Conservation (phyloP, 2,113 vertebrate genomes). For the Anser cygnoides region DNA sequence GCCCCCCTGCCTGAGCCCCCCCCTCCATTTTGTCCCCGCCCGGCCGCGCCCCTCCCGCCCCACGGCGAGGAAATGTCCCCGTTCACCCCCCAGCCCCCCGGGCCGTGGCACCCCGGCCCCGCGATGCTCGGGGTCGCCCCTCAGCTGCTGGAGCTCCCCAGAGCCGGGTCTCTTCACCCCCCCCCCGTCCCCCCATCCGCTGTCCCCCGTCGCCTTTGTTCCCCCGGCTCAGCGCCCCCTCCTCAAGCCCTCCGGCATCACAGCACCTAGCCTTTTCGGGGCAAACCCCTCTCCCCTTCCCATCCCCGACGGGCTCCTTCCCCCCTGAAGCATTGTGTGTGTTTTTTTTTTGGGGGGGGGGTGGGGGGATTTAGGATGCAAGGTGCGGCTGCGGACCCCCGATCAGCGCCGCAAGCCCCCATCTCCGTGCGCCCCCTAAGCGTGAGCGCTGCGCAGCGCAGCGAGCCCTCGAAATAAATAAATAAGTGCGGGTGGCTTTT, state of each 20-base stretch:
- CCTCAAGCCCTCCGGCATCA: background rate
- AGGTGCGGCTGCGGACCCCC: background rate
- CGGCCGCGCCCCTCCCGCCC: background rate
- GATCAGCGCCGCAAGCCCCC: background rate
- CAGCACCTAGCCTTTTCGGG: no score
- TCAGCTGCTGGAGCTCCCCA: background rate
- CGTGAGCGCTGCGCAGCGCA: background rate
- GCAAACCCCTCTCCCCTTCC: background rate
- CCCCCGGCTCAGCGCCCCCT: background rate
- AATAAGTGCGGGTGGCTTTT: slow-evolving; percentile 49
- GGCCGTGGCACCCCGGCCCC: no score
- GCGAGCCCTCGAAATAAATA: slow-evolving; percentile 4
- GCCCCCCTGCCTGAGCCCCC: background rate
- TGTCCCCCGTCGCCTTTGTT: background rate
- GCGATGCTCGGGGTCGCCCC: background rate
- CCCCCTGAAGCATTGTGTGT: background rate
- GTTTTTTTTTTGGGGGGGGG: no score
- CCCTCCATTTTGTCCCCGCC: background rate
- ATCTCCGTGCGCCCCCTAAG: slow-evolving; percentile 55
- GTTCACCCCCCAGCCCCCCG: no score
- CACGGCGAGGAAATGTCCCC: no score
- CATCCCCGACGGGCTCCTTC: background rate
- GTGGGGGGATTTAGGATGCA: background rate
- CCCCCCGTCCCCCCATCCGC: no score
- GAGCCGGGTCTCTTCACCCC: no score